These are phyloP conservation scores for Platichthys stellatus DNA, from an alignment of 2,113 vertebrate species.

Conservation along the genomic window DNA sequence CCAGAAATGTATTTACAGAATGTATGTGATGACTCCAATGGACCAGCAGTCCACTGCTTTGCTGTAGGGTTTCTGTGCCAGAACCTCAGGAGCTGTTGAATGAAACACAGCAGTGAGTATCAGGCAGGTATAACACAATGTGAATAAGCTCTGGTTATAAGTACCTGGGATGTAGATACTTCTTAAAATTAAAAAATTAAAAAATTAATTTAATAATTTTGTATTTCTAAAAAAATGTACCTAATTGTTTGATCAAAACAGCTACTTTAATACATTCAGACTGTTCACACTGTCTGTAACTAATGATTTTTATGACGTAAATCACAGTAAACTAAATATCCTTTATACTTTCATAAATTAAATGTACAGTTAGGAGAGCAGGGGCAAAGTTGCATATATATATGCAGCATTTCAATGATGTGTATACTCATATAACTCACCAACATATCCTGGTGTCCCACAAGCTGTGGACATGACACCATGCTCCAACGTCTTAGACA, in stretches of 20 bases:
- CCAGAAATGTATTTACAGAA: slow-evolving; percentile 86
- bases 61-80: slow-evolving; percentile 94
- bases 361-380: background rate
- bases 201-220: no score
- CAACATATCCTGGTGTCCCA: slow-evolving; percentile 94
- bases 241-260: no score
- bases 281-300: no score
- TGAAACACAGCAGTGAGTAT: slow-evolving; percentile 29
- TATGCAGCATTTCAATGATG: background rate
- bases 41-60: slow-evolving; percentile 98
- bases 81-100: slow-evolving; percentile 90
- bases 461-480: slow-evolving; percentile 96
- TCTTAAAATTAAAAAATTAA: no score
- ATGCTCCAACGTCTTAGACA: slow-evolving; percentile 92
- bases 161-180: no score
- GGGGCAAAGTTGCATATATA: background rate
- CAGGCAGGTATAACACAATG: background rate
- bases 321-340: no score
- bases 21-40: slow-evolving; percentile 96
- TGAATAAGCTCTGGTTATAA: background rate
- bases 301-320: no score
- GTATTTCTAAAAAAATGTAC: no score
- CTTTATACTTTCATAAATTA: background rate
- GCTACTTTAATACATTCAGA: no score
- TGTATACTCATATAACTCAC: slow-evolving; percentile 68